Conservation (phyloP, 2,113 vertebrate species). For the Sula dactylatra region DNA sequence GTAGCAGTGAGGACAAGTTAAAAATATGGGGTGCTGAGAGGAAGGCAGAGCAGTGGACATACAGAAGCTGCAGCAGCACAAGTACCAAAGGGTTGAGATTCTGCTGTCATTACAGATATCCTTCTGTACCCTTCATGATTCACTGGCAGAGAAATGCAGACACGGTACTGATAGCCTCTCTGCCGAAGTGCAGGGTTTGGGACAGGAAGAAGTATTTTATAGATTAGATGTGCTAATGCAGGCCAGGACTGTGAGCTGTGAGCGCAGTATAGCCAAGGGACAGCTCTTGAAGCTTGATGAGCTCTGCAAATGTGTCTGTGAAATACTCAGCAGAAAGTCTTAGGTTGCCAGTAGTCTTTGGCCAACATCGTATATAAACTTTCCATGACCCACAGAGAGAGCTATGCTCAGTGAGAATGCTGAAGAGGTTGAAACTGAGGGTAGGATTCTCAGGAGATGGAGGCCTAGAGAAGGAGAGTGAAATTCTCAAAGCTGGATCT, state of each 20-base stretch:
- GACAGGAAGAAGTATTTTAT: neutral
- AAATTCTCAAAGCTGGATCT: neutral
- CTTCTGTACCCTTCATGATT: neutral
- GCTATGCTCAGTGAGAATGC: neutral
- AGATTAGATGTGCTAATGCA: neutral
- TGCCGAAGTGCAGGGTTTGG: neutral
- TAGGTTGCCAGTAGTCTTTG: conserved; percentile 50
- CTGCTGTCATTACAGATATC: neutral
- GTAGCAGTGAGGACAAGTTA: neutral
- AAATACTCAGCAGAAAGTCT: conserved; percentile 27
- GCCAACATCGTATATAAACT: conserved; percentile 32
- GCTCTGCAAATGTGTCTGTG: conserved; percentile 40
- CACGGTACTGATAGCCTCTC: neutral
- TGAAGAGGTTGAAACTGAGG: neutral
- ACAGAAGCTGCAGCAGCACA: neutral
- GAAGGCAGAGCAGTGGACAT: neutral
- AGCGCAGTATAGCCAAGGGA: conserved; percentile 14
- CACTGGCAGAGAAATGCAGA: neutral
- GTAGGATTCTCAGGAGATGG: conserved; percentile 25
- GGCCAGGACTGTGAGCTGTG: neutral
- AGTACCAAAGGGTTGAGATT: neutral
- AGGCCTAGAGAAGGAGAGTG: neutral
- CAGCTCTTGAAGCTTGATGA: conserved; percentile 27
- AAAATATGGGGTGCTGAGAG: neutral
- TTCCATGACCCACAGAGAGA: conserved; percentile 45